Evolutionary conservation across 2,113 vertebrate species (phyloP).

Genomic region (Labeo rohita): DNA sequence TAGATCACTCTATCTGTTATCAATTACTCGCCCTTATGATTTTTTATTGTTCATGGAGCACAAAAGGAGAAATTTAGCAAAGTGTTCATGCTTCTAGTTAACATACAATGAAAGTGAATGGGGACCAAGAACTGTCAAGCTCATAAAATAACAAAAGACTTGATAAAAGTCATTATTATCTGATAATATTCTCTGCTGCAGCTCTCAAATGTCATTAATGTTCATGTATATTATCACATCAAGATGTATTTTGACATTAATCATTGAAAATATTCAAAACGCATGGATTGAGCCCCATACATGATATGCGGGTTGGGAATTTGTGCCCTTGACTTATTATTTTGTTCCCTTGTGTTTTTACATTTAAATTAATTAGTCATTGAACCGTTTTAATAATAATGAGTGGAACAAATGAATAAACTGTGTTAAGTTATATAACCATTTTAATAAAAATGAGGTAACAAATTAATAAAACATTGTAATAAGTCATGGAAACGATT

Average conservation of each 20-base stretch:
- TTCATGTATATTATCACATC: neutral
- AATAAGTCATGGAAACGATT: neutral
- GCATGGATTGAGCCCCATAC: neutral
- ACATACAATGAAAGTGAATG: neutral
- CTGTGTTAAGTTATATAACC: neutral
- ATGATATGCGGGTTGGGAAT: neutral
- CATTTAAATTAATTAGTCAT: neutral
- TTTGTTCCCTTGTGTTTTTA: neutral
- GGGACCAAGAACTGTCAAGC: neutral
- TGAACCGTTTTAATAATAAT: too few species aligned
- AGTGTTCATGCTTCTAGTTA: neutral
- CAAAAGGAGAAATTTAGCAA: neutral
- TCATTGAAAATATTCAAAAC: neutral
- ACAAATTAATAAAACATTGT: neutral
- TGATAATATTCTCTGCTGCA: neutral
- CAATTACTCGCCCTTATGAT: neutral
- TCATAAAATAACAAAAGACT: neutral
- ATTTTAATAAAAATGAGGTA: neutral
- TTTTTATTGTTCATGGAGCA: neutral
- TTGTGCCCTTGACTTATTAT: neutral
- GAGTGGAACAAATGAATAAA: too few species aligned
- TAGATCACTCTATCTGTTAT: neutral
- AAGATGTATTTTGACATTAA: neutral
- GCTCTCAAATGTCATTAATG: neutral
- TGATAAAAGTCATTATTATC: neutral